Percentiles rank a stretch among this genome's conserved stretches.
Evolutionary conservation across 2,888 invertebrate species (phyloP).

Genomic region (Conchocele bisecta): DNA sequence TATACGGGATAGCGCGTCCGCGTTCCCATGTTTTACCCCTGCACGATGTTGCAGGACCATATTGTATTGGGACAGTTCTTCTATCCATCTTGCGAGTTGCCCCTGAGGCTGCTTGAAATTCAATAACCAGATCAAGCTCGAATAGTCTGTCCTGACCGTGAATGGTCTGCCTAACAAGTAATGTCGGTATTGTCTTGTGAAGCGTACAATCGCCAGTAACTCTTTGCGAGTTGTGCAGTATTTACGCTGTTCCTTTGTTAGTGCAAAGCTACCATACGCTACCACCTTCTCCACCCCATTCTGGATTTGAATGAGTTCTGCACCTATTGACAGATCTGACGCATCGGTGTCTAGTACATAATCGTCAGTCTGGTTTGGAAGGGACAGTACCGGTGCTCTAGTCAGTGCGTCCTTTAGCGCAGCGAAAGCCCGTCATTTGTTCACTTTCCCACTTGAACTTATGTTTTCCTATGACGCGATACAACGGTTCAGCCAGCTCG

Average conservation of each 20-base stretch:
- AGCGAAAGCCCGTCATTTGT: conserved; percentile 20
- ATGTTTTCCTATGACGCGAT: conserved; percentile 25
- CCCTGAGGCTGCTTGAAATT: conserved; percentile 8
- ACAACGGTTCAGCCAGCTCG: conserved; percentile 32
- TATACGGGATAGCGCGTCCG: conserved; percentile 7
- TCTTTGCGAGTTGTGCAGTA: conserved; percentile 17
- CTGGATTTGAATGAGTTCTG: conserved; percentile 22
- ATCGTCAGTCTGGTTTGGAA: conserved; percentile 18
- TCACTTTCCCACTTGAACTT: conserved; percentile 27
- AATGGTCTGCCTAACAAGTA: conserved; percentile 16
- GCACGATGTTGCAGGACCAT: conserved; percentile 5
- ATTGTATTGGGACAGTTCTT: conserved; percentile 17
- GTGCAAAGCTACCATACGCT: conserved; percentile 13
- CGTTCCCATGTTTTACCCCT: background rate
- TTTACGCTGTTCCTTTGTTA: conserved; percentile 10
- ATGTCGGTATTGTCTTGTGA: conserved; percentile 2
- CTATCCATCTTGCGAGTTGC: conserved; percentile 24
- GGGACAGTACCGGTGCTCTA: conserved; percentile 21
- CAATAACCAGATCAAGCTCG: conserved; percentile 12
- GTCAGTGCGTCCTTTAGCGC: conserved; percentile 5
- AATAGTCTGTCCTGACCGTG: conserved; percentile 15
- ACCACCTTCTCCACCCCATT: conserved; percentile 15
- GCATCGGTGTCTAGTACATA: conserved; percentile 42
- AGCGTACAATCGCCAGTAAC: background rate
- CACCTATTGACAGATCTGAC: conserved; percentile 31